Base-by-base conservation (phyloP, 1,140 invertebrate genomes). In the Drosophila pseudoananassae region DNA sequence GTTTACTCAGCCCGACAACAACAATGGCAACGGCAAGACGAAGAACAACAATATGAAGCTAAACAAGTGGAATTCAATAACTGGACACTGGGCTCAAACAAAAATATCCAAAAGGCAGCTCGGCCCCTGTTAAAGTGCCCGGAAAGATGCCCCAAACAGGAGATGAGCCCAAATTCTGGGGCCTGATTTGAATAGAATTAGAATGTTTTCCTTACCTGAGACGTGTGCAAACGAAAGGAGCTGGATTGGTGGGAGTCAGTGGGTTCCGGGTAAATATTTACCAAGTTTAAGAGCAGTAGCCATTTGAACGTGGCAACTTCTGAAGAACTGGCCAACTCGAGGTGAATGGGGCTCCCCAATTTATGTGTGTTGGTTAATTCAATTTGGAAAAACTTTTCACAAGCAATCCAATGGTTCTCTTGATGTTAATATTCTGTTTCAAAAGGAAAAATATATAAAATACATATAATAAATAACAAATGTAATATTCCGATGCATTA, bases 51-150 rank as follows among this genome's bases (percentile, higher is more conserved):
- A 81, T 81, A 85, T 85, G 69, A 81, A 78, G 73, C 81, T 81
- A 78, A 87, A 70, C 82, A 85, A 85, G 82, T 82, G 82, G 78
- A 85, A 85, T 87, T 85, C 82, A 85, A 87, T 85, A 85, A 85
- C 82, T 85, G 82, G 82, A 85, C 82, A 85, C 74, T 77, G 68
- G 53, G 70, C 64, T 58, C 82, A 87, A 87, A 78, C 74, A 87
- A 75, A 36, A 85, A 78, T 87, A 88, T 74, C 74, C 65, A 69
- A 69, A 69, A 69, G 52, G 74, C 76, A 70, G 78, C 74, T 63
- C 76, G 70, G 78, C 82, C 85, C 64, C 66, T 87, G 82, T 87
- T 85, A 82, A 85, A 87, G 82, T 82, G 81, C 51, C 87, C 23
- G 74, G 74, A 87, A 74, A 81, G 78, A 72, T 61, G 58, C 49